These are phyloP conservation scores for Chaetorhynchus papuensis DNA, from an alignment of 2,113 vertebrate genomes.

Conservation along the genomic window DNA sequence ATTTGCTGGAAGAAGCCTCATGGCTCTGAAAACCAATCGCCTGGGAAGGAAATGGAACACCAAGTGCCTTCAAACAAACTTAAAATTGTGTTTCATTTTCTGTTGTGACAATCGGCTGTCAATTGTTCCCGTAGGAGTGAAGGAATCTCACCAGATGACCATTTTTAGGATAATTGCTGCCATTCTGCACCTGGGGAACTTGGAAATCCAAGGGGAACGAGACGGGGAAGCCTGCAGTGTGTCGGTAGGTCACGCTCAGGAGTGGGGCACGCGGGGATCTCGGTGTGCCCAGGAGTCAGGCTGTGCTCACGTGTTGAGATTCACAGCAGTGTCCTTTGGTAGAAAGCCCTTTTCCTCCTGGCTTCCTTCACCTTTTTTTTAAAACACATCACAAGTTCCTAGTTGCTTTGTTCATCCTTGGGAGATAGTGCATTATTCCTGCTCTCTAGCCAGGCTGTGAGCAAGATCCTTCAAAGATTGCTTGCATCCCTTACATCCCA, in stretches of 20 bases:
- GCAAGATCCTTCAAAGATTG: fast-evolving
- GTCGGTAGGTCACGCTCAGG: conserved; percentile 65
- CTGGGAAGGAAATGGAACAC: neutral
- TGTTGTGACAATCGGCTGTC: neutral
- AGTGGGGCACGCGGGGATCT: neutral
- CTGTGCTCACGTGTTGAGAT: neutral
- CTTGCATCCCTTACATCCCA: neutral
- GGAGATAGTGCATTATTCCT: neutral
- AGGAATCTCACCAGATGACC: conserved; percentile 83
- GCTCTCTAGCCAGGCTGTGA: neutral
- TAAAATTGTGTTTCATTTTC: neutral
- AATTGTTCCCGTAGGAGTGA: conserved; percentile 77
- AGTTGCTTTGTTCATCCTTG: neutral
- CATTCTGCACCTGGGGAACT: conserved; percentile 91
- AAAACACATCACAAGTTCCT: neutral
- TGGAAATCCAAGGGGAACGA: conserved; percentile 76
- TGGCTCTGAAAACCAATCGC: neutral
- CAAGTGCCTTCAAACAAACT: neutral
- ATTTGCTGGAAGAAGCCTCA: neutral
- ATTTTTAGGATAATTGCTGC: conserved; percentile 89
- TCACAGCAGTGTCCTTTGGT: neutral
- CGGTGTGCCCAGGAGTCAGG: neutral
- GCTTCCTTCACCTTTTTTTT: neutral
- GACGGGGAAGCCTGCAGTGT: conserved; percentile 84
- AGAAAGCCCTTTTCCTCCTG: neutral